Evolutionary conservation across 1,140 invertebrate species (phyloP), one percentile per base, ranked within the genome.

Genomic region (Argopecten irradians): DNA sequence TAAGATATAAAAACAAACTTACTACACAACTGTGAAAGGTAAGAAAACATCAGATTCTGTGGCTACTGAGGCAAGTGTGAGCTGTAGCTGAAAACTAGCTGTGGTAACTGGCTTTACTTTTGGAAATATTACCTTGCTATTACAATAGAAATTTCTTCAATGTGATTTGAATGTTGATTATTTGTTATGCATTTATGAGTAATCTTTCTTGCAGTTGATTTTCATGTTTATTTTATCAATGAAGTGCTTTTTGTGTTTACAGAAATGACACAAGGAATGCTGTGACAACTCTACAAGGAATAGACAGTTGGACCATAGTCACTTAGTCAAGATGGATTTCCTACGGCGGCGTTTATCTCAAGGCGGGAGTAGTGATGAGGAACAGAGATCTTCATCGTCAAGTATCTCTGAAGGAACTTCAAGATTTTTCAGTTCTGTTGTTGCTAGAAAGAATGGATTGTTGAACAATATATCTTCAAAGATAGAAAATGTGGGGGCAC

Each of bases 371-470:
- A 88, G 90, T 39, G 46, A 91, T 83, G 93, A 93, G 32, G 91
- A 93, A 83, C 83, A 90, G 9, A 89, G 88, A 14, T 92, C 92
- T 34, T 82, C 93, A 16, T 92, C 92, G 1, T 90, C 89, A 83
- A 94, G 93, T 87, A 91, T 95, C 34, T 93, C 93, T 0, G 93
- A 94, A 43, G 94, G 94, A 43, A 94, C 94, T n/a, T 94, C 94
- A 34, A 92, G 93, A 83, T 94, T 95, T 89, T 94, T 95, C 85
- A 94, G 87, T 82, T 94, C 94, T 1, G 92, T 95, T 84, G 91
- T 93, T 35, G 94, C 94, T 39, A 95, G 94, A 85, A 95, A 95
- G 88, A 94, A 95, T 92, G 94, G 94, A 55, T 89, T 95, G 13
- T 91, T 95, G 86, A 95, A 90, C 84, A 94, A 95, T 89, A 86